phyloP scores from a whole-genome alignment of 35 echinoderm and acorn worm species.

The Ophiothrix spiculata region DNA sequence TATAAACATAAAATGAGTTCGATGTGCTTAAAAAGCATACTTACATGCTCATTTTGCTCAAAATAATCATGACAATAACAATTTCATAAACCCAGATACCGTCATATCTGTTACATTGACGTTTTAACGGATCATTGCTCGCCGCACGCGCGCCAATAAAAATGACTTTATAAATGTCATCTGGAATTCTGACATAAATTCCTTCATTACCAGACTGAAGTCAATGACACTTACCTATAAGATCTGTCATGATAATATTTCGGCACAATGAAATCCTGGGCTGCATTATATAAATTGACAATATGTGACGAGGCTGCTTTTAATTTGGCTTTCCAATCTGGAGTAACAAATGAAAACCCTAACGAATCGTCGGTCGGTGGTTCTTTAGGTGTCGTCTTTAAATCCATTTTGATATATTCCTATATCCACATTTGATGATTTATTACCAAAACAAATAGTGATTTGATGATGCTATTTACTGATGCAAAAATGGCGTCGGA shows the following conservation, averaged over 20 bases:
- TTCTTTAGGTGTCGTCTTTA: not conserved
- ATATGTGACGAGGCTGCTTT: conserved; percentile 56
- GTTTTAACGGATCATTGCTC: no score
- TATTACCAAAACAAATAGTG: no score
- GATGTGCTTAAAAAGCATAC: no score
- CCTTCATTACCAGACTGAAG: no score
- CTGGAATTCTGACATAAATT: no score
- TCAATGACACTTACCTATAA: conserved; percentile 69
- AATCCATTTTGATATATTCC: not conserved
- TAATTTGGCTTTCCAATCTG: conserved; percentile 72
- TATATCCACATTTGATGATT: not conserved
- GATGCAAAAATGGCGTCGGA: not conserved
- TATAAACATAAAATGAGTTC: no score
- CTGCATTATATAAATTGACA: conserved; percentile 56
- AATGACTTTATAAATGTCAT: no score
- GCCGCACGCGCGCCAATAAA: no score
- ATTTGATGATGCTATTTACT: not conserved
- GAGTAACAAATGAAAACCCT: conserved; percentile 64
- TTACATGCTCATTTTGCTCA: no score
- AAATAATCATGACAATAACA: no score
- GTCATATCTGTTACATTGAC: no score
- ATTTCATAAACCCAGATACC: no score
- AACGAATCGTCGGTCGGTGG: conserved; percentile 47
- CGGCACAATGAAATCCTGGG: conserved; percentile 84
- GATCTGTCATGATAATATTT: conserved; percentile 89